Evolutionary conservation across 1,140 invertebrate species (phyloP).

Genomic region (Eriocheir sinensis): DNA sequence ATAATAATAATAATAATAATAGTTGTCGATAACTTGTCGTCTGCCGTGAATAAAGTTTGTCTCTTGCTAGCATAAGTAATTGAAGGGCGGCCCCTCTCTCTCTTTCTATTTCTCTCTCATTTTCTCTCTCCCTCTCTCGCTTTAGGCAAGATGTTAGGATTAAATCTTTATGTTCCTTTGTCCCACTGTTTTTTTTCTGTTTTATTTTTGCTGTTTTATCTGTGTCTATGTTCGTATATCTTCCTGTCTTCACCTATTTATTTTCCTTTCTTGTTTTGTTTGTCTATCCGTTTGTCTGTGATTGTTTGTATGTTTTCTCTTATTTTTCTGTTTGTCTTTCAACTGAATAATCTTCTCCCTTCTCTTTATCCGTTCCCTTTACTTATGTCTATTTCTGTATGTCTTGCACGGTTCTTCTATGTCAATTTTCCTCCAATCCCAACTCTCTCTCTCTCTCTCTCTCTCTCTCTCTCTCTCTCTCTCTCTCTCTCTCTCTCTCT

Average conservation of each 20-base stretch:
- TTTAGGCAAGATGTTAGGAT: too few relatives aligned
- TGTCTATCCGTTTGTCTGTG: neutral
- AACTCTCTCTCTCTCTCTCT: neutral
- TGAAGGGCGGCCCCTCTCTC: neutral
- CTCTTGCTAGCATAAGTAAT: neutral
- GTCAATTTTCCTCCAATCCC: neutral
- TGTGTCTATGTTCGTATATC: neutral
- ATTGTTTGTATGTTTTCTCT: neutral
- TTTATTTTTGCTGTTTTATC: neutral
- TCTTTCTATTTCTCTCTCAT: neutral
- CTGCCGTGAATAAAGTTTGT: too few relatives aligned
- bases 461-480: conserved; percentile 10
- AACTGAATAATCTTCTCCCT: neutral
- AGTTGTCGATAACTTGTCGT: too few relatives aligned
- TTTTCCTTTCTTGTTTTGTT: neutral
- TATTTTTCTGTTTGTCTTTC: neutral
- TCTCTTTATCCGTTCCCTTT: neutral
- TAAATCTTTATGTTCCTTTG: too few relatives aligned
- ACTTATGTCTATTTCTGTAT: neutral
- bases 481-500: neutral
- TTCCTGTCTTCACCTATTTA: neutral
- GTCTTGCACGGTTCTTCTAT: neutral
- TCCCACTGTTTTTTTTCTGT: too few relatives aligned
- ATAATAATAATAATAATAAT: too few relatives aligned
- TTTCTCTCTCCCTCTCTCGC: neutral